Base-by-base conservation (phyloP, 2,113 vertebrate species). In the Pholis gunnellus region DNA sequence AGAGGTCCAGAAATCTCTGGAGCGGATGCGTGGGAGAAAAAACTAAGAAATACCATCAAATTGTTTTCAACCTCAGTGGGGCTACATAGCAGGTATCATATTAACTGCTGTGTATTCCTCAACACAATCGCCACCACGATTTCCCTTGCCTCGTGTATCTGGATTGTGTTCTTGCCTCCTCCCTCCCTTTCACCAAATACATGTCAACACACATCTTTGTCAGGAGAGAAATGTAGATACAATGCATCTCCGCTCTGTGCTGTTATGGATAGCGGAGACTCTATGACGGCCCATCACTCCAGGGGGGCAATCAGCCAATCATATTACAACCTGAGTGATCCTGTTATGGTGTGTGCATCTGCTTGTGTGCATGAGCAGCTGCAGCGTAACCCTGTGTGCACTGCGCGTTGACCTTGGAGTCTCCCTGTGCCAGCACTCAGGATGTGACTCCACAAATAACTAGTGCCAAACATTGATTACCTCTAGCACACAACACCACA, bases 391-490 rank as follows among this genome's bases (percentile, higher is more conserved):
- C 88, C 80, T 36, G 78, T 78, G 83, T 90, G 90, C 83, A 88
- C 88, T 70, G 75, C 5, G 22, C n/a, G 17, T 22, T 91, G 93
- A 94, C 94, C 93, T 94, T 94, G 93, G 84, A 82, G 78, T 87
- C 88, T 88, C 78, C 79, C 88, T 85, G 85, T 82, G 82, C 71
- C 79, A 79, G 85, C 88, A 90, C 91, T 93, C 88, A 92, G 94
- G 87, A 93, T 91, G 89, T 89, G 89, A 89, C 83, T 89, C 90
- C 71, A 92, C 89, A 92, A 90, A 92, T 91, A 88, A 91, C 92
- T 78, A 88, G 86, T 52, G 29, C 83, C 90, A 90, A 81, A 78
- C 85, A 95, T 95, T 89, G 94, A 95, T 94, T 94, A 86, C 91
- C 86, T 17, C 90, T 91, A 91, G 81, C 84, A 86, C 89, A 89